phyloP scores from a whole-genome alignment of 2,888 invertebrate genomes.

The Salpingus planirostris region DNA sequence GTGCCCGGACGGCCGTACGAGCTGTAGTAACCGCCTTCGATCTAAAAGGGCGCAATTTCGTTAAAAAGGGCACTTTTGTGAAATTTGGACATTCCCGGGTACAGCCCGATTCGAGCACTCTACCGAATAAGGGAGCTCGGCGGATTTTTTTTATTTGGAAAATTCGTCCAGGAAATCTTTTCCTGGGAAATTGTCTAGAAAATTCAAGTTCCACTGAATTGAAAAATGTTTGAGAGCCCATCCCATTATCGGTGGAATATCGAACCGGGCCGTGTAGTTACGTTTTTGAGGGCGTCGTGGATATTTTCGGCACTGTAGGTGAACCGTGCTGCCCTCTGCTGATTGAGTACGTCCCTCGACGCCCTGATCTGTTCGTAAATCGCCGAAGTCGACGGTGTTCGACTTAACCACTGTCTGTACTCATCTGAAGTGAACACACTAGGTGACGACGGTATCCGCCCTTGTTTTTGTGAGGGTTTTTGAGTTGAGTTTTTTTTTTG shows the following conservation, averaged over 20 bases:
- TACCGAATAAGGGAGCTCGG: slow-evolving; percentile 1
- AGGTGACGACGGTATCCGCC: slow-evolving; percentile 37
- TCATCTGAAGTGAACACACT: slow-evolving; percentile 81
- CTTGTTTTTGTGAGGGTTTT: no score
- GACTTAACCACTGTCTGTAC: slow-evolving; percentile 86
- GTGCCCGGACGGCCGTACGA: slow-evolving; percentile 58
- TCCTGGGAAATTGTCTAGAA: no score
- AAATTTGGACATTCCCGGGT: no score
- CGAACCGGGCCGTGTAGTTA: no score
- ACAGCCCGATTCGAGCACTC: no score
- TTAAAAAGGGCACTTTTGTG: no score
- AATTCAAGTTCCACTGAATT: no score
- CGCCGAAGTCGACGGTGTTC: slow-evolving; percentile 84
- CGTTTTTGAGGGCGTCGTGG: slow-evolving; percentile 75
- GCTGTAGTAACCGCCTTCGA: slow-evolving; percentile 41
- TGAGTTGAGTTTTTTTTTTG: no score
- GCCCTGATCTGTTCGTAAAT: slow-evolving; percentile 86
- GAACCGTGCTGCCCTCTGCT: slow-evolving; percentile 64
- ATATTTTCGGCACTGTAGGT: slow-evolving; percentile 90
- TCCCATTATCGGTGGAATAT: no score
- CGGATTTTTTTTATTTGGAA: no score
- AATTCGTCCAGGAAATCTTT: no score
- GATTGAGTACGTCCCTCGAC: slow-evolving; percentile 60
- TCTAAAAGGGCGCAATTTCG: slow-evolving; percentile 18
- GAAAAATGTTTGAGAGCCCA: no score